Base-by-base conservation (phyloP, 2,888 invertebrate species). In the Endotricha flammealis region DNA sequence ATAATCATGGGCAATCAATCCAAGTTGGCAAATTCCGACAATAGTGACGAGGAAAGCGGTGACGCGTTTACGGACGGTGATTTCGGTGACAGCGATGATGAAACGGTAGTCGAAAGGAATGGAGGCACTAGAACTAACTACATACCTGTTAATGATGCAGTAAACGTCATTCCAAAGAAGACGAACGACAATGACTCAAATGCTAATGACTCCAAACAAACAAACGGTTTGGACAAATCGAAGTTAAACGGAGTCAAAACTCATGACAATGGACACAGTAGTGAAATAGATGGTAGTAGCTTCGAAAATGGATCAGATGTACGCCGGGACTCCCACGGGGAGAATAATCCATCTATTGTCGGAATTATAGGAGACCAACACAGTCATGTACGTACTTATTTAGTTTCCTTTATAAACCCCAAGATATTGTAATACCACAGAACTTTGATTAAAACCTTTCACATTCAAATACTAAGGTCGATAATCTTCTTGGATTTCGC, bases 301-400 rank as follows among this genome's bases (percentile, higher is more conserved):
- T 40, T 42, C 29, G 48, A 59, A 38, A 44, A 48, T 12, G 44
- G 54, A 33, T 8, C 60, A 7, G 76, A 76, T 36, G 43, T 65
- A 32, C 62, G 74, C 31, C 59, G 76, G 39, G 80, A 80, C 48
- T 75, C 79, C n/a, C 76, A 80, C 39, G 69, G 75, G 27, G 80
- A 80, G 23, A 79, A 79, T 44, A 83, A 74, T 48, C 75, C 81
- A 31, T 86, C 82, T 33, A 88, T 88, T 46, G 82, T 88, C 32
- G 88, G 87, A 38, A 87, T 88, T 53, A 73, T 89, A 22, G 88
- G 88, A 38, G 86, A 80, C 46, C 88, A 86, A 53, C 86, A 87
- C 36, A 80, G 75, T 55, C 77, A 88, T 71, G 88, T 88, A 86
- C 43, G 88, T 82, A 20, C 20, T 7, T 20, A 16, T 20, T 20